A percentile compares a stretch with the other conserved stretches of the same genome.
phyloP scores from a whole-genome alignment of 2,113 vertebrate species.

The Rhizomys pruinosus region DNA sequence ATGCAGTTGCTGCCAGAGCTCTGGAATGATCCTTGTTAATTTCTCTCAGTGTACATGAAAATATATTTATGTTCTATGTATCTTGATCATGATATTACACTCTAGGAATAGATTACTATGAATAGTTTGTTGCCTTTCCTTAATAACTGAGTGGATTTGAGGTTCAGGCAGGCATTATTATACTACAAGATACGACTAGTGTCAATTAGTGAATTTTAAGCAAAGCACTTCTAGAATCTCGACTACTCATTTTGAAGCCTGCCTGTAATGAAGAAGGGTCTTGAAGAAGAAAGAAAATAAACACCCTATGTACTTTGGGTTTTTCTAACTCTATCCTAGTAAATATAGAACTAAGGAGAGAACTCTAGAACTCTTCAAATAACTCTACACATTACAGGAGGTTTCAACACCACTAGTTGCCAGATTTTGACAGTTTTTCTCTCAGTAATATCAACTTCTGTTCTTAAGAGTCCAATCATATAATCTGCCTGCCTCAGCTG shows the following conservation, averaged over 20 bases:
- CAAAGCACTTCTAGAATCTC: background rate
- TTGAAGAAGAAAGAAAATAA: background rate
- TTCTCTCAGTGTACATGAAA: background rate
- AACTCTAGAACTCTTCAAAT: background rate
- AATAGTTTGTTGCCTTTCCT: background rate
- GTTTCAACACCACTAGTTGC: background rate
- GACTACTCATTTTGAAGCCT: too few relatives aligned
- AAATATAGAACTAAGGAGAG: background rate
- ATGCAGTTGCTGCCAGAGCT: background rate
- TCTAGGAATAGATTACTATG: background rate
- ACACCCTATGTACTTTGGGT: background rate
- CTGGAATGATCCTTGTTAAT: background rate
- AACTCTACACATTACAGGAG: background rate
- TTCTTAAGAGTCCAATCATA: background rate
- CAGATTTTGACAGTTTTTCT: background rate
- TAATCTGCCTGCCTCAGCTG: background rate
- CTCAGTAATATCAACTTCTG: background rate
- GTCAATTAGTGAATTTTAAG: background rate
- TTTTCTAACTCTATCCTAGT: background rate
- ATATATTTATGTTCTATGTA: background rate
- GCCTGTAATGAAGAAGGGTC: background rate
- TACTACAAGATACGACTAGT: background rate
- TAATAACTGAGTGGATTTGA: background rate
- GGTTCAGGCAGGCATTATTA: background rate
- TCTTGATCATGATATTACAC: background rate